Evolutionary conservation across 2,888 invertebrate genomes (phyloP).

Genomic region (Epistrophella euchroma): DNA sequence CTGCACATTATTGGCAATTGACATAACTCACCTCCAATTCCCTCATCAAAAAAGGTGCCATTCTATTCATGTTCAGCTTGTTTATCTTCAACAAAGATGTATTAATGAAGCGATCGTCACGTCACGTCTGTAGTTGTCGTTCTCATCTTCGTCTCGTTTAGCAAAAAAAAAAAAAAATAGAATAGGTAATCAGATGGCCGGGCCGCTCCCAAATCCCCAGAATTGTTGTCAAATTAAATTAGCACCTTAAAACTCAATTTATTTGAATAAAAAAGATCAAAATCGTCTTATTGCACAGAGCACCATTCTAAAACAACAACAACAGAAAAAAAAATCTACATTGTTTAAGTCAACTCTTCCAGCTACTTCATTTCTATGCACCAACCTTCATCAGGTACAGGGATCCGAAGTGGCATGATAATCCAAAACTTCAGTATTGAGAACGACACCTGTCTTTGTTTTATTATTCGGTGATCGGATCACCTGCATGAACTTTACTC

Average conservation of each 20-base stretch:
- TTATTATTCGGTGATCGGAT: slow-evolving; percentile 50
- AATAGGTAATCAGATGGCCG: slow-evolving; percentile 24
- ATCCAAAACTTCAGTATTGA: not conserved
- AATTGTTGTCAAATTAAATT: slow-evolving; percentile 71
- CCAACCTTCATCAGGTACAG: not conserved
- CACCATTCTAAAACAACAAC: slow-evolving; percentile 10
- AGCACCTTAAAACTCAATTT: slow-evolving; percentile 70
- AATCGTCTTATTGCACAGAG: slow-evolving; percentile 66
- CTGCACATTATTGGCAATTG: slow-evolving; percentile 59
- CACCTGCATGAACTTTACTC: slow-evolving; percentile 51
- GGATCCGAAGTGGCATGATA: not conserved
- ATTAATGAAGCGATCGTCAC: slow-evolving; percentile 71
- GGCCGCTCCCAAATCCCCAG: slow-evolving; percentile 64
- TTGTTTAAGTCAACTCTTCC: slow-evolving; percentile 26
- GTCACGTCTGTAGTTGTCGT: not conserved
- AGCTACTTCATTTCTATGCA: slow-evolving; percentile 38
- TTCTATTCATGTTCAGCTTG: slow-evolving; percentile 55
- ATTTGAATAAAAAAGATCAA: slow-evolving; percentile 63
- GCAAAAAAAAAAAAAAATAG: not conserved
- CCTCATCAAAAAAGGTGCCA: slow-evolving; percentile 33
- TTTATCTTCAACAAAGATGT: slow-evolving; percentile 57
- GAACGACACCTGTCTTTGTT: slow-evolving; percentile 57
- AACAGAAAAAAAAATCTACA: not conserved
- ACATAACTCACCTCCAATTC: slow-evolving; percentile 66
- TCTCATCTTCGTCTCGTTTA: not conserved